phyloP scores from a whole-genome alignment of 2,113 vertebrate genomes.

The Gobiocypris rarus region DNA sequence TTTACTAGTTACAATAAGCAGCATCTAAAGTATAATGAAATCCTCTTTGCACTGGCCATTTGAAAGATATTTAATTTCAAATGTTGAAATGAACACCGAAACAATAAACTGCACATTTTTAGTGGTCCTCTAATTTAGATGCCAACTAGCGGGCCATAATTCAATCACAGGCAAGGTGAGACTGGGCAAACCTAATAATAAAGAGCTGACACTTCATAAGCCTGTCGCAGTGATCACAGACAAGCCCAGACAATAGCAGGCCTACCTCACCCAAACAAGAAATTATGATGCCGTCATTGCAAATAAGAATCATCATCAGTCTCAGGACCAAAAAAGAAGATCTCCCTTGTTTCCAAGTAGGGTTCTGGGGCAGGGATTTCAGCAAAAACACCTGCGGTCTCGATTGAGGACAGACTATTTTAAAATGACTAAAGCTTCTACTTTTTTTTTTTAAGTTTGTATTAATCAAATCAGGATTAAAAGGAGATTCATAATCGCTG shows the following conservation, averaged over 20 bases:
- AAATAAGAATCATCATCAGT: constrained; percentile 33
- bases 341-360: neutral
- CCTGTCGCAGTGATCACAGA: constrained; percentile 5
- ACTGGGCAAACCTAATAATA: constrained; percentile 8
- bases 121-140: constrained; percentile 24
- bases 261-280: neutral
- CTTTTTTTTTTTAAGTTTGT: neutral
- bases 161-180: constrained; percentile 1
- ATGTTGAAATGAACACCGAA: neutral
- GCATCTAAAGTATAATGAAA: neutral
- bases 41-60: neutral
- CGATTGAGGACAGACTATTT: neutral
- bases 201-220: neutral
- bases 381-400: constrained; percentile 8
- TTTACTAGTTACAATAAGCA: neutral
- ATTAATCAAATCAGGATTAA: constrained; percentile 2
- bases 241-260: constrained; percentile 11
- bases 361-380: neutral
- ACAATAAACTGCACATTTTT: constrained; percentile 4
- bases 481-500: neutral
- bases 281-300: constrained; percentile 25
- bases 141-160: neutral
- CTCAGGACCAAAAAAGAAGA: constrained; percentile 9
- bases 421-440: neutral
- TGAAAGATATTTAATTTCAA: constrained; percentile 10